phyloP scores from a whole-genome alignment of 2,113 vertebrate genomes.

The Alectura lathami region DNA sequence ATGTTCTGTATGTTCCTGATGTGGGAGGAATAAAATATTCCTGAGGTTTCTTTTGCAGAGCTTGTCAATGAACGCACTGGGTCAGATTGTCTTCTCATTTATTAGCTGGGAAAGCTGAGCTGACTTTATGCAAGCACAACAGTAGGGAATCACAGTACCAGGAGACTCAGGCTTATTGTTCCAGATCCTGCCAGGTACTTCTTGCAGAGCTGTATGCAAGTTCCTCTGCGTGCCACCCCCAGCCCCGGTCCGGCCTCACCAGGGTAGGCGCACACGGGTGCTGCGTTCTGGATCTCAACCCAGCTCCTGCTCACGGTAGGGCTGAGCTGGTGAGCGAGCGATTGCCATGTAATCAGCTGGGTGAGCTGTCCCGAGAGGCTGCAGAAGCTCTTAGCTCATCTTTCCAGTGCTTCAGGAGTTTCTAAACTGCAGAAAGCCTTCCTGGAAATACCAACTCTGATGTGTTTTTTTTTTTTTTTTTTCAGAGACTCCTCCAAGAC shows the following conservation, averaged over 20 bases:
- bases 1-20: slow-evolving; percentile 44
- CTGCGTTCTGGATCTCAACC: not conserved
- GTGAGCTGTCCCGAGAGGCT: not conserved
- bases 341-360: not conserved
- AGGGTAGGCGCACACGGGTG: rapidly evolving
- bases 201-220: not conserved
- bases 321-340: not conserved
- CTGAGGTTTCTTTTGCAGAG: slow-evolving; percentile 50
- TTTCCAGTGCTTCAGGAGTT: not conserved
- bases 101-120: not conserved
- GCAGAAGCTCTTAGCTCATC: not conserved
- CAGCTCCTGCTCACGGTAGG: rapidly evolving
- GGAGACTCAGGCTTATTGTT: not conserved
- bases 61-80: slow-evolving; percentile 48
- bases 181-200: not conserved
- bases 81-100: slow-evolving; percentile 43
- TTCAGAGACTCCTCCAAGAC: not conserved
- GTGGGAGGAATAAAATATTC: slow-evolving; percentile 70
- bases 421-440: not conserved
- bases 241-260: not conserved
- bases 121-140: slow-evolving; percentile 21
- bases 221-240: not conserved
- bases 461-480: not conserved
- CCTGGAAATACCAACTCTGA: not conserved
- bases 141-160: not conserved